Evolutionary conservation across 2,888 invertebrate species (phyloP).

Genomic region (Elmis aenea): DNA sequence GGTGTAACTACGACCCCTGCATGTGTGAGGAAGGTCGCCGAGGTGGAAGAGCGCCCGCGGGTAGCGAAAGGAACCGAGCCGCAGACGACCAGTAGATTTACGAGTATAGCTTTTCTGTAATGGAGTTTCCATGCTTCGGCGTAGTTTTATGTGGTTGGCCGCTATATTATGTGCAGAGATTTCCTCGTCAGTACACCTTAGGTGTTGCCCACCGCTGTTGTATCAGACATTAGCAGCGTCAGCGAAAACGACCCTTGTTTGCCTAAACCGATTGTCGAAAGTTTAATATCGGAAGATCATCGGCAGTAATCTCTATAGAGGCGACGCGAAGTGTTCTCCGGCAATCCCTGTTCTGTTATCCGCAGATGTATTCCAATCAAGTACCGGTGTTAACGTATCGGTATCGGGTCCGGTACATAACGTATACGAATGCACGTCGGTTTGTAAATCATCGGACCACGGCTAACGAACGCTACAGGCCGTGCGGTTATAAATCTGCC

Average conservation of each 20-base stretch:
- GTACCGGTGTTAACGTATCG: slow-evolving; percentile 4
- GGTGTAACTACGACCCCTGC: too few relatives aligned
- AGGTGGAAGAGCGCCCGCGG: slow-evolving; percentile 26
- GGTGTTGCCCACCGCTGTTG: slow-evolving; percentile 37
- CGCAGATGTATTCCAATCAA: too few relatives aligned
- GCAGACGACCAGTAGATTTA: slow-evolving; percentile 40
- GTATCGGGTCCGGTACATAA: not conserved
- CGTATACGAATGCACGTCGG: slow-evolving; percentile 18
- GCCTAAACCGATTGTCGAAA: slow-evolving; percentile 33
- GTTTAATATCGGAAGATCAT: slow-evolving; percentile 34
- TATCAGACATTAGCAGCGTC: slow-evolving; percentile 31
- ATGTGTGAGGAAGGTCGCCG: not conserved
- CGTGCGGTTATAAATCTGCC: slow-evolving; percentile 41
- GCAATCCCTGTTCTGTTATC: too few relatives aligned
- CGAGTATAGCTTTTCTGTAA: slow-evolving; percentile 46
- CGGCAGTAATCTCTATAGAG: slow-evolving; percentile 12
- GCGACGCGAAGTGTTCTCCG: not conserved
- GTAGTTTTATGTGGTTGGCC: slow-evolving; percentile 45
- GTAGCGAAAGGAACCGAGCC: slow-evolving; percentile 23
- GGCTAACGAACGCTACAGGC: slow-evolving; percentile 32
- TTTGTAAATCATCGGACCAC: slow-evolving; percentile 37
- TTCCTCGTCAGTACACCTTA: slow-evolving; percentile 42
- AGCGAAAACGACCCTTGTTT: slow-evolving; percentile 24
- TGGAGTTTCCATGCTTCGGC: slow-evolving; percentile 48
- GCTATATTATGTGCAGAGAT: slow-evolving; percentile 41